Conservation (phyloP, 2,888 invertebrate genomes). For the Saturnia japonica region DNA sequence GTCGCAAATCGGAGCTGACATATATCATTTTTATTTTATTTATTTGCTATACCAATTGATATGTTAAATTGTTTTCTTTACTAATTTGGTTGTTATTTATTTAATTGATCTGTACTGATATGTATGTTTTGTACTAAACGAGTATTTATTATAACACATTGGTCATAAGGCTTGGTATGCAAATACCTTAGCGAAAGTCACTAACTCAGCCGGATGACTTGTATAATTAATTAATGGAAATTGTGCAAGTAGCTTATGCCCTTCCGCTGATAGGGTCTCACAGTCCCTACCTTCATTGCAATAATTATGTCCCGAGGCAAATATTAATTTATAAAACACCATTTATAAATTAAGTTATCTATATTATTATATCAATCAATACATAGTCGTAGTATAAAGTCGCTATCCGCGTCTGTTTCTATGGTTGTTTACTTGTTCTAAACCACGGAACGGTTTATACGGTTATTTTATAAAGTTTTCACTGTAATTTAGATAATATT, state of each 20-base stretch:
- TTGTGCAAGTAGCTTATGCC: neutral
- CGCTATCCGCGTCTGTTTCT: too few species aligned
- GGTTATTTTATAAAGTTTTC: too few species aligned
- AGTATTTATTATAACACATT: neutral
- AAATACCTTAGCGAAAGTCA: neutral
- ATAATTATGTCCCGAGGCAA: neutral
- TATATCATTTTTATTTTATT: too few species aligned
- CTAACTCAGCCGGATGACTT: neutral
- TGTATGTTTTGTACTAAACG: too few species aligned
- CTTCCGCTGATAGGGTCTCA: neutral
- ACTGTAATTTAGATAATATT: too few species aligned
- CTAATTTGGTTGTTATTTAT: too few species aligned
- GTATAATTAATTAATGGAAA: constrained; percentile 2
- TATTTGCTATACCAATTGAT: neutral
- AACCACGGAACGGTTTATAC: too few species aligned
- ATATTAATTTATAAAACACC: neutral
- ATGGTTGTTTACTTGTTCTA: too few species aligned
- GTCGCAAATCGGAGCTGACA: too few species aligned
- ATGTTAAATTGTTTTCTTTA: neutral
- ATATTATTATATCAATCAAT: too few species aligned
- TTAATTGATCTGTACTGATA: too few species aligned
- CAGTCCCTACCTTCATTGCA: neutral
- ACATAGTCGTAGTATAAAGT: too few species aligned
- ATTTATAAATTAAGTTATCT: neutral
- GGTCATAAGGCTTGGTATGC: neutral